These are phyloP conservation scores for Pseudomyrmex pallidus DNA, from an alignment of 1,140 invertebrate genomes.

Conservation along the genomic window DNA sequence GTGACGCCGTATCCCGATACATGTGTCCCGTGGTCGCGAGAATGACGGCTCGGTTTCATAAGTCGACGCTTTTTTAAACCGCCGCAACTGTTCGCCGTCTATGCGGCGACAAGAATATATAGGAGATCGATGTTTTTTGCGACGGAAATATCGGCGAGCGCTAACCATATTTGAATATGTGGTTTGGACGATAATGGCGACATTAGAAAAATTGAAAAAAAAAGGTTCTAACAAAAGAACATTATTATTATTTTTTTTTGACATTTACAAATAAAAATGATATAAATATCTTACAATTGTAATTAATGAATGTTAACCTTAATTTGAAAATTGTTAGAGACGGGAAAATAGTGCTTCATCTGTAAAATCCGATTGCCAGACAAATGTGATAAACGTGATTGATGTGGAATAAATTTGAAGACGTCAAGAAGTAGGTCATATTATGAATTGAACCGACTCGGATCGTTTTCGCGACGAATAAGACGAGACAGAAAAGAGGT, in stretches of 20 bases:
- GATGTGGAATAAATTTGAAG: constrained; percentile 23
- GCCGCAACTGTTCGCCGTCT: neutral
- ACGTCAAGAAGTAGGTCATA: constrained; percentile 32
- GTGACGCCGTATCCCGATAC: constrained; percentile 5
- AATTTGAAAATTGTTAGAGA: no score
- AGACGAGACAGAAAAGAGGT: constrained; percentile 31
- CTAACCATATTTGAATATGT: neutral
- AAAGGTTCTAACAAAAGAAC: neutral
- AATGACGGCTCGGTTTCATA: constrained; percentile 35
- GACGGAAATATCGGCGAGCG: neutral
- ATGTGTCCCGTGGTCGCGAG: constrained; percentile 29
- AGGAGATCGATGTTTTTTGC: neutral
- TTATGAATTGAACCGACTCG: constrained; percentile 41
- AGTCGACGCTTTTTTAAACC: constrained; percentile 24
- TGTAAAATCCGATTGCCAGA: neutral
- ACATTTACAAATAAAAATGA: no score
- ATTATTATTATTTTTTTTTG: neutral
- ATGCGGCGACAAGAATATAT: neutral
- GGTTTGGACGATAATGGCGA: neutral
- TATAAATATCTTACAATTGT: no score
- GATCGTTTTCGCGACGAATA: constrained; percentile 31
- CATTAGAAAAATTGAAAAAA: neutral
- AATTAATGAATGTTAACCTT: no score
- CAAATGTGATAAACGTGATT: constrained; percentile 29
- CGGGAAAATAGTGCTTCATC: neutral